These are phyloP conservation scores for Aphidius ervi DNA, from an alignment of 1,140 invertebrate genomes.

Conservation along the genomic window DNA sequence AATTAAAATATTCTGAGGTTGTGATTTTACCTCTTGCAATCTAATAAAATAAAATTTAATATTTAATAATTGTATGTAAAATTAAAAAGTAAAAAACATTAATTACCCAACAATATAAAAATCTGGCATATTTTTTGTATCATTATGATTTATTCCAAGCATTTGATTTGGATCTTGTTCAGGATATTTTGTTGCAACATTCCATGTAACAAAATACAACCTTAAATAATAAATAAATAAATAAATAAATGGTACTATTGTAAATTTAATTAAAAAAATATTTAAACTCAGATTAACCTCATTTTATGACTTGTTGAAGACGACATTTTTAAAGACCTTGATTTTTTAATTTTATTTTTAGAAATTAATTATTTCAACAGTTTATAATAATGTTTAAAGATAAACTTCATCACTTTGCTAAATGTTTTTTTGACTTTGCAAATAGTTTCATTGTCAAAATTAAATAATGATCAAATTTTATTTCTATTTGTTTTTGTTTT, in stretches of 20 bases:
- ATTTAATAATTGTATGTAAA: neutral
- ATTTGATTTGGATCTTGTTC: constrained; percentile 65
- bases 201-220: constrained; percentile 78
- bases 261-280: neutral
- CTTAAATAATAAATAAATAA: constrained; percentile 42
- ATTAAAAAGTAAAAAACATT: constrained; percentile 1
- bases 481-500: too few relatives aligned
- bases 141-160: constrained; percentile 61
- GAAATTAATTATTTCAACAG: too few relatives aligned
- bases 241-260: neutral
- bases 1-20: constrained; percentile 78
- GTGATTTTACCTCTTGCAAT: constrained; percentile 87
- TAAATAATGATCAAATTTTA: too few relatives aligned
- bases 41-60: constrained; percentile 48
- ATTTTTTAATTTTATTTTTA: too few relatives aligned
- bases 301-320: too few relatives aligned
- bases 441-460: too few relatives aligned
- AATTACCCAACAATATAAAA: constrained; percentile 74
- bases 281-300: neutral
- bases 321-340: too few relatives aligned
- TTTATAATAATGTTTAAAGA: neutral
- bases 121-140: constrained; percentile 65
- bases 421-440: neutral
- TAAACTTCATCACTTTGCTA: neutral
- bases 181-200: constrained; percentile 74